These are phyloP conservation scores for Asteroscopus sphinx DNA, from an alignment of 2,888 invertebrate species.

Conservation along the genomic window DNA sequence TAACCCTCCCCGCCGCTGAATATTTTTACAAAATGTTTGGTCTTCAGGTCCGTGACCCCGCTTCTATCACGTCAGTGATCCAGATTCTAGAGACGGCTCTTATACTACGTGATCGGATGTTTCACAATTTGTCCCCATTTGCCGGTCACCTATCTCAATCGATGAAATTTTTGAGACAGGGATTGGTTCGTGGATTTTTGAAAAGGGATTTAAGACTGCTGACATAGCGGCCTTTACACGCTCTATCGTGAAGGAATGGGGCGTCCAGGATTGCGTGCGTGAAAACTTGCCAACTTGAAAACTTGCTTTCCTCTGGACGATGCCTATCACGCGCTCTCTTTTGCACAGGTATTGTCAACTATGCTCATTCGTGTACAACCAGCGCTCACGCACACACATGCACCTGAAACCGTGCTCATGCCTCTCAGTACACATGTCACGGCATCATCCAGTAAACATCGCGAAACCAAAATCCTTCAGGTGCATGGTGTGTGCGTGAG, in stretches of 20 bases:
- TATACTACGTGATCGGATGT: conserved; percentile 39
- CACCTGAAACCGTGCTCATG: no score
- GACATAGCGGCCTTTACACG: neutral
- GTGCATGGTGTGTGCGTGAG: no score
- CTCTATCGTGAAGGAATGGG: neutral
- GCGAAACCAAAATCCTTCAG: no score
- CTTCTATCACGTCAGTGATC: conserved; percentile 48
- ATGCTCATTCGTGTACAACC: no score
- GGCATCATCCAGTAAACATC: no score
- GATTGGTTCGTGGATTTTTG: conserved; percentile 16
- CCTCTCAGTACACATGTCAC: no score
- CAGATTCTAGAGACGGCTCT: conserved; percentile 31
- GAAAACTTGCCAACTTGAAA: no score
- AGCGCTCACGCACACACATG: no score
- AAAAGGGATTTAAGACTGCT: neutral
- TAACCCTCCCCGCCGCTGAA: conserved; percentile 5
- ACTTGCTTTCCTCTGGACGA: no score
- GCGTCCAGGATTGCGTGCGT: no score
- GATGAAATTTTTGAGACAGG: conserved; percentile 25
- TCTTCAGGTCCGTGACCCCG: conserved; percentile 32
- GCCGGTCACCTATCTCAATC: conserved; percentile 33
- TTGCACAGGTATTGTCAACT: no score
- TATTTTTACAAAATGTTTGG: conserved; percentile 46
- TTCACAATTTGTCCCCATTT: conserved; percentile 49
- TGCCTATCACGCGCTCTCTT: no score